Base-by-base conservation (phyloP, 2,113 vertebrate genomes). In the Mugil cephalus region DNA sequence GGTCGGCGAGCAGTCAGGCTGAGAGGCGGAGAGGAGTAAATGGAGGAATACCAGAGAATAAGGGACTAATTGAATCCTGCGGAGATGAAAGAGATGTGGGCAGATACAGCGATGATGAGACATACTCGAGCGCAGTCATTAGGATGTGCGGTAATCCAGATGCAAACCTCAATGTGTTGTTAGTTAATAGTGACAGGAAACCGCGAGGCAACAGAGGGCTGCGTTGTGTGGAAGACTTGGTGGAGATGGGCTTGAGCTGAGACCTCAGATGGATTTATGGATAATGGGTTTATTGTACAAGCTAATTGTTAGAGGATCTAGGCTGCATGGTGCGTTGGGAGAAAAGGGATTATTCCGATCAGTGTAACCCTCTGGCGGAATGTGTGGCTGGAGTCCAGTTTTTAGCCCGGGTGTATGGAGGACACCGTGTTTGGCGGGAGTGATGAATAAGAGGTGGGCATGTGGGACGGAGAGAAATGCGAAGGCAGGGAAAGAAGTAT, bases 221-320 rank as follows among this genome's bases (percentile, higher is more conserved):
- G 55, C 53, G 53, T 38, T 51, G 24, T 46, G 82, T 53, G 51
- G 65, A 67, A 42, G 80, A 74, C 63, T 56, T 36, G 64, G 40
- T 58, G 3, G 74, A 34, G 71, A 84, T 51, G 58, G 62, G 65
- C 1, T 43, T 10, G 21, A 80, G 69, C 56, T 21, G 59, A 69
- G 72, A 65, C 77, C 83, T 67, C 81, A 42, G 82, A 83, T 83
- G 87, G 83, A 80, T 88, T 84, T 75, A 80, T 78, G 83, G 83
- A 85, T 86, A 87, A 90, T 83, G 56, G 83, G 63, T 85, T 90
- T 86, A 87, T 89, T 84, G 74, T 87, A 69, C 36, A 38, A 18
- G 70, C 73, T 90, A 87, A 90, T 86, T 91, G 88, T 89, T 83
- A 8, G 60, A 84, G 84, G 74, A 90, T 84, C 78, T 53, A 18